These are phyloP conservation scores for Vespertilio murinus DNA, from an alignment of 2,797 vertebrate species.

Conservation along the genomic window DNA sequence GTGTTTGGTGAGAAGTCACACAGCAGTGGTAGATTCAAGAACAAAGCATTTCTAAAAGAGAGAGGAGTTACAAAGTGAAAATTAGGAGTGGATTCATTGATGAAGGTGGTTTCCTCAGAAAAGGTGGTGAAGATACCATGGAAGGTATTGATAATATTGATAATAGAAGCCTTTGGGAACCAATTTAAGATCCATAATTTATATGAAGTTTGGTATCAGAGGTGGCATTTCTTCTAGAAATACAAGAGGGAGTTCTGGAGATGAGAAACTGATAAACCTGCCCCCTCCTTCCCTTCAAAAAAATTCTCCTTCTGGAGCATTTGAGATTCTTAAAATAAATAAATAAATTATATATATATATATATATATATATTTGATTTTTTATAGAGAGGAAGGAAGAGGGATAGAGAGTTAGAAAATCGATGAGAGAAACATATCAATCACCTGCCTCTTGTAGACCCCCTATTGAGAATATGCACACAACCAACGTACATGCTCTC, in stretches of 20 bases:
- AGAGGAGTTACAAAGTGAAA: not conserved
- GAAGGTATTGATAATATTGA: not conserved
- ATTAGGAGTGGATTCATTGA: not conserved
- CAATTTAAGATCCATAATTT: not conserved
- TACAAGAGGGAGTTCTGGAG: not conserved
- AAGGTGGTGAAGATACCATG: not conserved
- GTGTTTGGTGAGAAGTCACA: not conserved
- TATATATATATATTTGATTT: too few relatives aligned
- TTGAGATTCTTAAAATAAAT: too few relatives aligned
- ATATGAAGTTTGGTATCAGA: not conserved
- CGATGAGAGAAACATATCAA: too few relatives aligned
- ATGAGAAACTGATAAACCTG: not conserved
- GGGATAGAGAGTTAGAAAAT: too few relatives aligned
- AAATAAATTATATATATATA: too few relatives aligned
- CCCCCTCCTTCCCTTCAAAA: not conserved
- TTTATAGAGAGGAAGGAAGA: too few relatives aligned
- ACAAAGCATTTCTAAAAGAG: not conserved
- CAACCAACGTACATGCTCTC: too few relatives aligned
- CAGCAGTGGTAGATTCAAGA: not conserved
- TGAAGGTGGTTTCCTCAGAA: not conserved
- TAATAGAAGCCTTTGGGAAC: not conserved
- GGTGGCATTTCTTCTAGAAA: not conserved
- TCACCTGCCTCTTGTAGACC: too few relatives aligned
- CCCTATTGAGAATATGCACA: too few relatives aligned
- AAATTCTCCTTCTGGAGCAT: not conserved